phyloP scores from a whole-genome alignment of 2,797 vertebrate genomes.

The Eremophila alpestris region DNA sequence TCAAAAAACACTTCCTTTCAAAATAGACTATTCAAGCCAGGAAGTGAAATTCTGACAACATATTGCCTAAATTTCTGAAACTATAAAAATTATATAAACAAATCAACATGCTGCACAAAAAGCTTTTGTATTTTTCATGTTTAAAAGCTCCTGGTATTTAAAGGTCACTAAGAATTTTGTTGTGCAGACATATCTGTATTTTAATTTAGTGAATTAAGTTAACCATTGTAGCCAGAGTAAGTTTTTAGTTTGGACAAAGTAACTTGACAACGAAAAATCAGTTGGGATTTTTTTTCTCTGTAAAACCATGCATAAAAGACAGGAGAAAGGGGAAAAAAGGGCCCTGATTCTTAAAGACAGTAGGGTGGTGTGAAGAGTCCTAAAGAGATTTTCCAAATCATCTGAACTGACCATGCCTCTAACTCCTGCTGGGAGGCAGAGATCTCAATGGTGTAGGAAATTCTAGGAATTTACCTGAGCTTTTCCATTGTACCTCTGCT shows the following conservation, averaged over 20 bases:
- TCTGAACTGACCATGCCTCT: not conserved
- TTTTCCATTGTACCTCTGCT: not conserved
- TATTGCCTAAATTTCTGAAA: not conserved
- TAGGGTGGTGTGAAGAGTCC: not conserved
- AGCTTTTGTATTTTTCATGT: not conserved
- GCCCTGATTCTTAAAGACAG: not conserved
- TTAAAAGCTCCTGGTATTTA: not conserved
- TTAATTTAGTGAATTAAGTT: not conserved
- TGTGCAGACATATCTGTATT: not conserved
- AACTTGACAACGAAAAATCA: not conserved
- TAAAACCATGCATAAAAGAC: not conserved
- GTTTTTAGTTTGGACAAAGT: not conserved
- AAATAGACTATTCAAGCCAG: not conserved
- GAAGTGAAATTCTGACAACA: not conserved
- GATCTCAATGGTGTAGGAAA: not conserved
- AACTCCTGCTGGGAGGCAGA: not conserved
- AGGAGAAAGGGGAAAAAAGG: not conserved
- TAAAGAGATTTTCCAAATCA: not conserved
- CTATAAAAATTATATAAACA: not conserved
- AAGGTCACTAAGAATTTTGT: not conserved
- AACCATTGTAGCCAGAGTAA: not conserved
- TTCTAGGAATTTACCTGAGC: not conserved
- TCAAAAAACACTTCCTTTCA: not conserved
- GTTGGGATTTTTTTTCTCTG: not conserved
- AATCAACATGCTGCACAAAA: not conserved